Evolutionary conservation across 2,113 vertebrate species (phyloP).

Genomic region (Neodon shergylaensis): DNA sequence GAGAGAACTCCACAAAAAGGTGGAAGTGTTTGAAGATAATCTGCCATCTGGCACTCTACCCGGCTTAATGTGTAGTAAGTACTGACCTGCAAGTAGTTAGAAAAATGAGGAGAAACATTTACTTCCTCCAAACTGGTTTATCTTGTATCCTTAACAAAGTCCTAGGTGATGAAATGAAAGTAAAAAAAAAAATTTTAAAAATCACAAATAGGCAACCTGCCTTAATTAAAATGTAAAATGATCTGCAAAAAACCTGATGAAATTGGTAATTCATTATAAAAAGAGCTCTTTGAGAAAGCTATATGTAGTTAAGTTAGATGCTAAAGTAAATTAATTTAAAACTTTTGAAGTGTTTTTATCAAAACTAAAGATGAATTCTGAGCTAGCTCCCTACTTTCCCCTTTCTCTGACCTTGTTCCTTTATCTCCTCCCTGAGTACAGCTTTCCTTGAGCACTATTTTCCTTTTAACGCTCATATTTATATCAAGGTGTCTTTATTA

Average conservation of each 20-base stretch:
- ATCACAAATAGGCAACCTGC: background rate
- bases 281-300: background rate
- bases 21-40: background rate
- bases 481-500: background rate
- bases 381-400: background rate
- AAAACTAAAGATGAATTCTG: background rate
- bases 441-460: background rate
- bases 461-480: background rate
- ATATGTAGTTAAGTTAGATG: background rate
- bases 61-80: background rate
- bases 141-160: background rate
- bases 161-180: background rate
- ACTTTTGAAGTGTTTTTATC: background rate
- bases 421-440: background rate
- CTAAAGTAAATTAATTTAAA: background rate
- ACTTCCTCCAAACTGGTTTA: background rate
- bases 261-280: background rate
- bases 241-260: background rate
- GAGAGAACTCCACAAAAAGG: no score
- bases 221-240: background rate
- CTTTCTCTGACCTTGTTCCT: background rate
- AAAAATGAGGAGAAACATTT: background rate
- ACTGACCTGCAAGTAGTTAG: background rate
- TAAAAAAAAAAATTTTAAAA: background rate
- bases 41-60: background rate